Base-by-base conservation (phyloP, 2,888 invertebrate species). In the Cynaeus angustus region DNA sequence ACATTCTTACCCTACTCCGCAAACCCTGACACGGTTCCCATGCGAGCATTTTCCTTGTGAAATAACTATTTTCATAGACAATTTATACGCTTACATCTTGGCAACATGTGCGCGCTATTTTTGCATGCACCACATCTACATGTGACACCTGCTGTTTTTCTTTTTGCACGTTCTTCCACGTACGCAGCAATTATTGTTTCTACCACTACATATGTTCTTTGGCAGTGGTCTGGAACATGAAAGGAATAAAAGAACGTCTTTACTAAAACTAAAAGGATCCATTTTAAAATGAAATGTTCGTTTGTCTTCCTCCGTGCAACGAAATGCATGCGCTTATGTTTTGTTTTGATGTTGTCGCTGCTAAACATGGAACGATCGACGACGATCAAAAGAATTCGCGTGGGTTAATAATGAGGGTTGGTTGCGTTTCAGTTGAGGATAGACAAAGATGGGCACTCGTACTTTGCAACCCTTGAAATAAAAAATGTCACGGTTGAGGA, bases 401-500 rank as follows among this genome's bases (percentile, higher is more conserved):
- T 9, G n/a, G 14, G 43, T 58, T 43, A 26, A 21, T 48, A 41
- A 56, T 10, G 33, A 43, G 33, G 33, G 33, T 10, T 30, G 52
- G 75, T 74, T 74, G 77, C 46, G 72, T 86, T 87, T 75, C 88
- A 96, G 96, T 88, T 96, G 83, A 91, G 91, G 84, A 92, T 96
- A 81, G 93, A 92, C 85, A 96, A 96, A 86, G 96, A 97, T 85
- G 95, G 95, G 77, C 95, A 96, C 86, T 95, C 95, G 82, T 97
- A 96, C 88, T 93, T 95, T 88, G 95, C 96, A 82, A 93, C 95
- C 75, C 89, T 98, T 86, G 95, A 95, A 87, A 96, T 99, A 83
- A 91, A 91, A 88, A 95, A 96, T 86, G 97, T 97, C 80, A 96
- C 96, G 74, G 96, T 97, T 82, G 97, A 97, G 89, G 97, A 97